These are phyloP conservation scores for Portevinia maculata DNA, from an alignment of 2,888 invertebrate genomes.

Conservation along the genomic window DNA sequence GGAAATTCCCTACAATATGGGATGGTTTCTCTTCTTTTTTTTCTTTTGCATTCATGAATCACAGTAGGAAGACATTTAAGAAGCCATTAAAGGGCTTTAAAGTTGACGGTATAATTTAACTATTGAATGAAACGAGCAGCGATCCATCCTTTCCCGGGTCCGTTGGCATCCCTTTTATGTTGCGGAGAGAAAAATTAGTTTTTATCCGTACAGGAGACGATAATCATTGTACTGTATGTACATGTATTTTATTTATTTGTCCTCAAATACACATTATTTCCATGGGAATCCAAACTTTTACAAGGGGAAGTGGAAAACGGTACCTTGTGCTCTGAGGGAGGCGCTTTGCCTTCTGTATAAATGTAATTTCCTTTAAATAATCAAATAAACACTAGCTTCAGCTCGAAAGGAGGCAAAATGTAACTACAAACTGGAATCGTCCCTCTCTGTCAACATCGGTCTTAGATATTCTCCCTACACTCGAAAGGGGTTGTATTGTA, in stretches of 20 bases:
- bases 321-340: slow-evolving; percentile 16
- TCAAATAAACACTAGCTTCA: slow-evolving; percentile 57
- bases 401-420: background rate
- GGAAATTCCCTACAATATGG: background rate
- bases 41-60: slow-evolving; percentile 16
- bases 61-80: slow-evolving; percentile 38
- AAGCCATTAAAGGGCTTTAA: slow-evolving; percentile 61
- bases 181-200: slow-evolving; percentile 11
- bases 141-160: background rate
- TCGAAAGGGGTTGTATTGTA: slow-evolving; percentile 46
- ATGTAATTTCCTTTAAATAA: slow-evolving; percentile 65
- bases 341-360: slow-evolving; percentile 28
- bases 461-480: background rate
- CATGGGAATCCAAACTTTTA: slow-evolving; percentile 19
- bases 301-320: slow-evolving; percentile 20
- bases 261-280: slow-evolving; percentile 46
- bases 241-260: slow-evolving; percentile 43
- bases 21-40: background rate
- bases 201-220: background rate
- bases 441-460: background rate
- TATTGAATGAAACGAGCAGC: slow-evolving; percentile 21
- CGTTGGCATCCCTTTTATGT: slow-evolving; percentile 13
- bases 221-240: slow-evolving; percentile 39
- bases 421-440: background rate
- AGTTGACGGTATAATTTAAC: slow-evolving; percentile 26